Evolutionary conservation across 92 coral and sea anemone species (phyloP).

Genomic region (Metridium senile): DNA sequence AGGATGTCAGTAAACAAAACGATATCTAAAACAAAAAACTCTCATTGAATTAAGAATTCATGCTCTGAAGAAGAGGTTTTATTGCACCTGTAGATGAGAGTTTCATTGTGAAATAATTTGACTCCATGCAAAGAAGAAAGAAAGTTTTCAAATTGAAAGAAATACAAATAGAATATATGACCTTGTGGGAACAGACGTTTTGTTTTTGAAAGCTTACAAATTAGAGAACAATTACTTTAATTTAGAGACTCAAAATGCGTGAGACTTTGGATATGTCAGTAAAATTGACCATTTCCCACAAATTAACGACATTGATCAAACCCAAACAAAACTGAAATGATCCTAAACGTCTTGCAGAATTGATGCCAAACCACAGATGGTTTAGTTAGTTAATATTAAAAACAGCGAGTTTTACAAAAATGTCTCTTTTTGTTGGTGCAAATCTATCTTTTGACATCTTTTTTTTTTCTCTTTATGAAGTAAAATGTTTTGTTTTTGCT

Average conservation of each 20-base stretch:
- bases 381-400: background rate
- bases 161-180: background rate
- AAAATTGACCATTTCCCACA: background rate
- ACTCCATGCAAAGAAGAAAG: background rate
- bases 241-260: background rate
- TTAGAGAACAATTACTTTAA: slow-evolving; percentile 1
- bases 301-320: background rate
- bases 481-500: background rate
- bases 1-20: background rate
- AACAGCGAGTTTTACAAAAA: background rate
- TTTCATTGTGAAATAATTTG: background rate
- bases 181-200: background rate
- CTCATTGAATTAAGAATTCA: background rate
- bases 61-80: background rate
- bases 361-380: background rate
- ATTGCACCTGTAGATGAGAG: background rate
- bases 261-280: background rate
- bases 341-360: background rate
- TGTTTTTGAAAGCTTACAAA: background rate
- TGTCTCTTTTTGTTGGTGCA: background rate
- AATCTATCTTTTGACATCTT: background rate
- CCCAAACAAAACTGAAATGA: background rate
- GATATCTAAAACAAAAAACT: background rate
- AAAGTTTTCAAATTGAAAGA: background rate
- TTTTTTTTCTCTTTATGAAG: background rate